Evolutionary conservation across 1,140 invertebrate species (phyloP).

Genomic region (Mizuhopecten yessoensis): DNA sequence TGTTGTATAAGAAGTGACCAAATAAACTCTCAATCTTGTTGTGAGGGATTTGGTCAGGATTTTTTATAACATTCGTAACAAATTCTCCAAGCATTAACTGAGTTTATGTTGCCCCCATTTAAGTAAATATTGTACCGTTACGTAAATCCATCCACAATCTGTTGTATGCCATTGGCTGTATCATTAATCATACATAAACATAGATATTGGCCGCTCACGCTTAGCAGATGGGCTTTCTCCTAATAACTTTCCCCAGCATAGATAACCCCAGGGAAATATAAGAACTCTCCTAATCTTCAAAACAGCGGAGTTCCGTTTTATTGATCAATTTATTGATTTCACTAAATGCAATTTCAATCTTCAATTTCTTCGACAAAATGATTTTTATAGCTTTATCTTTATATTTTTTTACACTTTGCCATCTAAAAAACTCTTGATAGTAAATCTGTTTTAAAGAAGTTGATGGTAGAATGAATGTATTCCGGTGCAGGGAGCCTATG

Average conservation of each 20-base stretch:
- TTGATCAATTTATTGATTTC: constrained; percentile 40
- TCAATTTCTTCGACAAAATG: not conserved
- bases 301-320: not conserved
- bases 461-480: not conserved
- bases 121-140: not conserved
- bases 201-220: constrained; percentile 18
- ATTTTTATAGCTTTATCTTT: constrained; percentile 21
- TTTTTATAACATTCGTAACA: no score
- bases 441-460: constrained; percentile 16
- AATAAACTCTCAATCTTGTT: not conserved
- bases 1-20: no score
- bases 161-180: not conserved
- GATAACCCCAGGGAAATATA: constrained; percentile 23
- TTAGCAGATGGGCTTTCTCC: not conserved
- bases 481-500: not conserved
- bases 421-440: not conserved
- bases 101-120: not conserved
- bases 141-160: not conserved
- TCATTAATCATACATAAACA: constrained; percentile 36
- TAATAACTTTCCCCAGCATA: not conserved
- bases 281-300: not conserved
- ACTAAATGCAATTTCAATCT: constrained; percentile 2
- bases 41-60: not conserved
- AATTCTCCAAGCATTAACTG: not conserved
- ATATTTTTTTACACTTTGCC: not conserved